Percentiles rank a stretch among this genome's conserved stretches.
phyloP scores from a whole-genome alignment of 2,797 vertebrate genomes.

The Xenops minutus region DNA sequence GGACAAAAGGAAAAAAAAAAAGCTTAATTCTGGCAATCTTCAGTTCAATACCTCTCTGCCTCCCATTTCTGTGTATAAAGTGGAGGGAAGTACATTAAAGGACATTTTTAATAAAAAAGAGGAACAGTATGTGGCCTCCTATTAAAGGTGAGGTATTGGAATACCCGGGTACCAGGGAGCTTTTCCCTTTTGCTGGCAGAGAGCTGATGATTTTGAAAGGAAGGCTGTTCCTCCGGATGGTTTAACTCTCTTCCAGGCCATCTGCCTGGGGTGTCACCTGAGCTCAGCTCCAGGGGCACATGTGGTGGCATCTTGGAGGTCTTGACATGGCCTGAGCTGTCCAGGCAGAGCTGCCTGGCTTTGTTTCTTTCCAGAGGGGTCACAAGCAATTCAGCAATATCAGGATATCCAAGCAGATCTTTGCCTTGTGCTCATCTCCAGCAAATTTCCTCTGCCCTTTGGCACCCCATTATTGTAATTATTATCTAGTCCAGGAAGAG shows the following conservation, averaged over 20 bases:
- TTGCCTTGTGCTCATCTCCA: background rate
- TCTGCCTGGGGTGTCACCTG: background rate
- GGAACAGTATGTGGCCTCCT: too few relatives aligned
- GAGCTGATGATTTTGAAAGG: background rate
- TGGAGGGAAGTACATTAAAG: too few relatives aligned
- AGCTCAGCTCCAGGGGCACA: background rate
- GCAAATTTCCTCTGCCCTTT: background rate
- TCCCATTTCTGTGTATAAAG: background rate
- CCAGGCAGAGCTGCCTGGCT: background rate
- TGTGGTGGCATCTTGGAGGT: background rate
- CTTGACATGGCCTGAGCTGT: background rate
- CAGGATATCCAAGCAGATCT: background rate
- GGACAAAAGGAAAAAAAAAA: background rate
- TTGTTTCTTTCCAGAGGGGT: background rate
- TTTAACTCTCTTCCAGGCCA: background rate
- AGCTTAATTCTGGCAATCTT: rapidly evolving
- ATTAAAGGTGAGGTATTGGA: background rate
- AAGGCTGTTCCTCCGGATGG: background rate
- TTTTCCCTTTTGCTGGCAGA: background rate
- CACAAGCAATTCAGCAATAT: background rate
- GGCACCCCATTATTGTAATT: background rate
- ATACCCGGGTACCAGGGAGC: too few relatives aligned
- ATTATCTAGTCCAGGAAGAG: background rate
- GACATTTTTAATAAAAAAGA: too few relatives aligned
- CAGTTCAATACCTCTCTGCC: background rate